Evolutionary conservation across 92 coral and sea anemone species (phyloP).

Genomic region (Plumapathes pennacea): DNA sequence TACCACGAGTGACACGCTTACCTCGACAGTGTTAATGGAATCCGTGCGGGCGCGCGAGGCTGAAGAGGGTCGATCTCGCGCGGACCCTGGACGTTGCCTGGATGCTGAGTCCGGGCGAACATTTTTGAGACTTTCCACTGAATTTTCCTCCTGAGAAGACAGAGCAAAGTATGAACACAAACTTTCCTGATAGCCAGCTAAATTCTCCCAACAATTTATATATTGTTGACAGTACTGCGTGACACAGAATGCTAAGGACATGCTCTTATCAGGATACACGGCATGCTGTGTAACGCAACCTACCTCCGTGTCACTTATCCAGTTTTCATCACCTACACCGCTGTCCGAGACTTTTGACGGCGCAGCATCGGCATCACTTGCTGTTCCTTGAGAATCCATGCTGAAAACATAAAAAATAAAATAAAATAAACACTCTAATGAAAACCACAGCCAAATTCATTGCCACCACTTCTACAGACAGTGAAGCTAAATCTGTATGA

Average conservation of each 20-base stretch:
- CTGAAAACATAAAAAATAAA: slow-evolving; percentile 36
- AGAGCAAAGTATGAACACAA: too few species aligned
- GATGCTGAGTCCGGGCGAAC: slow-evolving; percentile 23
- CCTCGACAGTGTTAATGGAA: slow-evolving; percentile 81
- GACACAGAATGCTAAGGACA: too few species aligned
- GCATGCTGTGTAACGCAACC: neutral
- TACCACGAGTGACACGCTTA: slow-evolving; percentile 23
- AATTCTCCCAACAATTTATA: too few species aligned
- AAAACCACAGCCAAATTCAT: too few species aligned
- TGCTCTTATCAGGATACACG: neutral
- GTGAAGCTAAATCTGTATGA: too few species aligned
- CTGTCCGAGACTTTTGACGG: slow-evolving; percentile 91
- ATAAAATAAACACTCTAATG: too few species aligned
- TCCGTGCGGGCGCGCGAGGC: slow-evolving; percentile 95
- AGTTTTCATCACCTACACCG: slow-evolving; percentile 95
- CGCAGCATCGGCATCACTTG: slow-evolving; percentile 77
- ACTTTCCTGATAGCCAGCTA: too few species aligned
- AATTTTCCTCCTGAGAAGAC: slow-evolving; percentile 43
- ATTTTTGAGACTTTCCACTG: slow-evolving; percentile 31
- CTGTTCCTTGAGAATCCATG: slow-evolving; percentile 61
- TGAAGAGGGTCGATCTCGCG: slow-evolving; percentile 65
- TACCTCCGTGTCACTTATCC: slow-evolving; percentile 95
- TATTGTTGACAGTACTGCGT: too few species aligned
- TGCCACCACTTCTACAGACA: too few species aligned
- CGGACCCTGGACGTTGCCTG: slow-evolving; percentile 53